Conservation (phyloP, 2,797 vertebrate species). For the Mormyrus proboscirostris region DNA sequence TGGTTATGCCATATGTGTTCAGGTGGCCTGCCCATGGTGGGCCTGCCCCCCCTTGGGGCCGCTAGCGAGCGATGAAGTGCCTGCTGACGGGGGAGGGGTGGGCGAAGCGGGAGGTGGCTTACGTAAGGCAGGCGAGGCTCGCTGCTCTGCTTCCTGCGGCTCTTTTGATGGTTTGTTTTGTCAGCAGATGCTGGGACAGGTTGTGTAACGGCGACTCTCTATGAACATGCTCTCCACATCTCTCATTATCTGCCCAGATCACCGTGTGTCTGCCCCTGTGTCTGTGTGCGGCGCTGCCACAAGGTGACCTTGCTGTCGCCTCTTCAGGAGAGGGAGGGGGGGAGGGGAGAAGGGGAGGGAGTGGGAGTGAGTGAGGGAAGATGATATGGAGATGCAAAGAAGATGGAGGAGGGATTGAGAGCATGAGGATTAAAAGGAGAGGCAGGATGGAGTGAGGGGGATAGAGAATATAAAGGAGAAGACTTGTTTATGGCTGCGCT, state of each 20-base stretch:
- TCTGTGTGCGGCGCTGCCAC: conserved; percentile 16
- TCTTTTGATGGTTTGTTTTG: conserved; percentile 6
- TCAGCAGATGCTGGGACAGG: neutral
- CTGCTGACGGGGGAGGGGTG: neutral
- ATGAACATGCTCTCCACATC: neutral
- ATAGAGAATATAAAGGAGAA: neutral
- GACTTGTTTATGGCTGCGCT: conserved; percentile 18
- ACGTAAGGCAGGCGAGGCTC: neutral
- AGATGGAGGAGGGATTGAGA: neutral
- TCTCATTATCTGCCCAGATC: neutral
- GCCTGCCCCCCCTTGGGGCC: neutral
- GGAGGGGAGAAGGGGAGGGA: no score
- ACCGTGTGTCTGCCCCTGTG: neutral
- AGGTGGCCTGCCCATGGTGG: neutral
- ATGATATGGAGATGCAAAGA: neutral
- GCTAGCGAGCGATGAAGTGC: neutral
- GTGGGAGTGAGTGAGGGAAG: neutral
- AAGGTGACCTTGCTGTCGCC: conserved; percentile 28
- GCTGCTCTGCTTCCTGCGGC: neutral
- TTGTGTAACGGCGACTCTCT: neutral
- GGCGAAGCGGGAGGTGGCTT: neutral
- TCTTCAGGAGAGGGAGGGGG: neutral
- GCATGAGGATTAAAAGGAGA: neutral
- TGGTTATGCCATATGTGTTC: neutral
- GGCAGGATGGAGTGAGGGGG: neutral